Evolutionary conservation across 2,797 vertebrate genomes (phyloP).

Genomic region (Echiichthys vipera): DNA sequence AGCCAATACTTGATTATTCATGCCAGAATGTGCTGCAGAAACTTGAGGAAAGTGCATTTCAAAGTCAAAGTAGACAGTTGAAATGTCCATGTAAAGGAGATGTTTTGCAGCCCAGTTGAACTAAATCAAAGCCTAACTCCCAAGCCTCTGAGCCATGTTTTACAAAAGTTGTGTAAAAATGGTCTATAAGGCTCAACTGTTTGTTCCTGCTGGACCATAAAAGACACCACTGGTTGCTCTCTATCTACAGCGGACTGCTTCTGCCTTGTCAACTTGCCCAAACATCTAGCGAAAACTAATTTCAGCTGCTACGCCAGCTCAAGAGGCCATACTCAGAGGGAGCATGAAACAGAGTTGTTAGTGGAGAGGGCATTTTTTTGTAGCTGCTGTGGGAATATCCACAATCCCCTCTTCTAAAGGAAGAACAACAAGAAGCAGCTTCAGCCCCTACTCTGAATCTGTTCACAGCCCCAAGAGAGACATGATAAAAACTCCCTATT

Average conservation of each 20-base stretch:
- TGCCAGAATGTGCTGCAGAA: background rate
- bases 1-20: background rate
- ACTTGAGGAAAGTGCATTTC: slow-evolving; percentile 9
- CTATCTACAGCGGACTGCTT: slow-evolving; percentile 21
- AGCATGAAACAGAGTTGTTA: slow-evolving; percentile 40
- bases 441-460: slow-evolving; percentile 36
- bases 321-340: slow-evolving; percentile 45
- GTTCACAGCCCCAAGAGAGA: slow-evolving; percentile 45
- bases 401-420: slow-evolving; percentile 27
- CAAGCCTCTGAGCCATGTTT: slow-evolving; percentile 33
- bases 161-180: slow-evolving; percentile 23
- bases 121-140: slow-evolving; percentile 44
- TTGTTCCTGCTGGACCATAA: slow-evolving; percentile 20
- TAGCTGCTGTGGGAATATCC: slow-evolving; percentile 33
- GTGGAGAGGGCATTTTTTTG: slow-evolving; percentile 17
- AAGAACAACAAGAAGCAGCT: slow-evolving; percentile 24
- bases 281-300: slow-evolving; percentile 44
- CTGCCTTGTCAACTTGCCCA: slow-evolving; percentile 41
- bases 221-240: slow-evolving; percentile 23
- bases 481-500: slow-evolving; percentile 71
- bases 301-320: slow-evolving; percentile 30
- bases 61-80: slow-evolving; percentile 9
- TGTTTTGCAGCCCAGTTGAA: slow-evolving; percentile 12
- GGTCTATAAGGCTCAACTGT: slow-evolving; percentile 14
- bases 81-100: slow-evolving; percentile 13